phyloP scores from a whole-genome alignment of 2,888 invertebrate genomes.

The Parnassius orleans region DNA sequence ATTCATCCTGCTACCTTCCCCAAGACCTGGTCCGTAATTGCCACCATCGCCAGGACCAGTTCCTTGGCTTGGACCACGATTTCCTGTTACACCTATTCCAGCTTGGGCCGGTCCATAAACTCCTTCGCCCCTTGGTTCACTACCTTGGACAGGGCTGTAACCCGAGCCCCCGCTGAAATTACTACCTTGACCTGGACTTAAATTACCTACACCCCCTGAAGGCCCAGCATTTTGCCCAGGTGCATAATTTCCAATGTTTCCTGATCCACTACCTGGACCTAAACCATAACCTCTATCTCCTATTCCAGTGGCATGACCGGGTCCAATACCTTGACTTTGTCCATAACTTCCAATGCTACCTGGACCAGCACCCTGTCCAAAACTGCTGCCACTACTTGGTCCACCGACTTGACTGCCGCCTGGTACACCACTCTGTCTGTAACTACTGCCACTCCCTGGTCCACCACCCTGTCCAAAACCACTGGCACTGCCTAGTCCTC shows the following conservation, averaged over 20 bases:
- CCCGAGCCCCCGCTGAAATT: background rate
- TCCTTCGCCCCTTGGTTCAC: background rate
- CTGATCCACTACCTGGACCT: slow-evolving; percentile 2
- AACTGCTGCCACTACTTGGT: slow-evolving; percentile 28
- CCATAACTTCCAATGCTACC: slow-evolving; percentile 6
- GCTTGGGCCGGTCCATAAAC: background rate
- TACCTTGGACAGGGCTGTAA: background rate
- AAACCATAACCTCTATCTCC: background rate
- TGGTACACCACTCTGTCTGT: slow-evolving; percentile 21
- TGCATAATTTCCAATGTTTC: background rate
- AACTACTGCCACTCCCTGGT: slow-evolving; percentile 3
- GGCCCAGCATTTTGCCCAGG: background rate
- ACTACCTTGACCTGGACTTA: background rate
- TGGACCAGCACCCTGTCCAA: slow-evolving; percentile 27
- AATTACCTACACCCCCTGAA: background rate
- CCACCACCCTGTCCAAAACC: slow-evolving; percentile 27
- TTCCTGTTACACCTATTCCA: slow-evolving; percentile 7
- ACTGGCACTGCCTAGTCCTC: slow-evolving; percentile 9
- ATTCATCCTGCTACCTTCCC: slow-evolving; percentile 2
- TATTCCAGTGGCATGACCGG: background rate
- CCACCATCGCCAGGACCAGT: slow-evolving; percentile 23
- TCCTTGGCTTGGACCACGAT: slow-evolving; percentile 25
- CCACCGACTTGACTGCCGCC: slow-evolving; percentile 13
- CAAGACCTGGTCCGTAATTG: slow-evolving; percentile 9
- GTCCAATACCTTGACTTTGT: slow-evolving; percentile 15